phyloP scores from a whole-genome alignment of 1,140 invertebrate species.

The Streblospio benedicti region DNA sequence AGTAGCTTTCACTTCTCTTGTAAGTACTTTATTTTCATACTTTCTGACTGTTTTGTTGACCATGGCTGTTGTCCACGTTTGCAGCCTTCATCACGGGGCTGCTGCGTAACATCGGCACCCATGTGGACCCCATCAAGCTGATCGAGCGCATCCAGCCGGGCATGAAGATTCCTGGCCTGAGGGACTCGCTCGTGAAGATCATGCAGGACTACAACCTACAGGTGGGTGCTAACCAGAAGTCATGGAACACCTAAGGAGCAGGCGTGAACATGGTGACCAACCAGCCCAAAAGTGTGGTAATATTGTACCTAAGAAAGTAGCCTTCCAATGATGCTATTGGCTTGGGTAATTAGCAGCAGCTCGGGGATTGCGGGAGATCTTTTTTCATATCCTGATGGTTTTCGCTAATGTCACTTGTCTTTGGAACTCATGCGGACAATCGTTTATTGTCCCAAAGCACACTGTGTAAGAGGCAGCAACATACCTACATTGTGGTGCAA shows the following conservation, averaged over 20 bases:
- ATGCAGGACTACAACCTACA: slow-evolving; percentile 90
- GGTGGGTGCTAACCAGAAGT: slow-evolving; percentile 41
- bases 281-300: neutral
- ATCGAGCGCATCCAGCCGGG: slow-evolving; percentile 73
- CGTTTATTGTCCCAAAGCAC: too few species aligned
- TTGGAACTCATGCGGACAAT: too few species aligned
- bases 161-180: slow-evolving; percentile 78
- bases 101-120: slow-evolving; percentile 73
- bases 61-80: too few species aligned
- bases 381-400: neutral
- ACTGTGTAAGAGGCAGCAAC: too few species aligned
- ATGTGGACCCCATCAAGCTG: slow-evolving; percentile 79
- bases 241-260: too few species aligned
- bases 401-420: neutral
- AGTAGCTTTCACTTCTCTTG: neutral
- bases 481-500: neutral
- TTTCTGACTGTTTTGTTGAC: neutral
- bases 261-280: too few species aligned
- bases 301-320: neutral
- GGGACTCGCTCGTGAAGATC: slow-evolving; percentile 87
- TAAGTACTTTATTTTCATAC: neutral
- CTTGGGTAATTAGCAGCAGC: neutral
- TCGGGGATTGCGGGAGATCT: neutral
- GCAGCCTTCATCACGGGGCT: slow-evolving; percentile 66
- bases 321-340: neutral